Evolutionary conservation across 2,797 vertebrate species (phyloP), one percentile per base, ranked within the genome.

Genomic region (Epinephelus coioides): DNA sequence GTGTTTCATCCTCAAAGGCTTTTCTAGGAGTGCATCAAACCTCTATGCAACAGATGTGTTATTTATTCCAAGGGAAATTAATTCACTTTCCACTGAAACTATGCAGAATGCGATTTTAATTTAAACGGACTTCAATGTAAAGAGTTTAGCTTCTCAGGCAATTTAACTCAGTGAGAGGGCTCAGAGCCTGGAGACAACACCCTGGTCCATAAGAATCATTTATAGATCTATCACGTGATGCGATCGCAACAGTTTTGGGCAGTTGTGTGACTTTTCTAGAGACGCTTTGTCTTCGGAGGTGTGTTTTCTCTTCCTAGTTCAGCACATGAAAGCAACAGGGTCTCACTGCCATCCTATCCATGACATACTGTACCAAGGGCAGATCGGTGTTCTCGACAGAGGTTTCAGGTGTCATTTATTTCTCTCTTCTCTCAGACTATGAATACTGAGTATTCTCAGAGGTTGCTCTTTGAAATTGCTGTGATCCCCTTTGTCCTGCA

Each of bases 31-130:
- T 91, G 93, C 86, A 78, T 94, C 90, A 92, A 94, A 92, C 91
- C 85, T 94, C 93, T 96, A 96, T 96, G 95, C 95, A 96, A 96
- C 88, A 88, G 75, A 84, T 83, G 79, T 91, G 69, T 77, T 90
- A 69, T 90, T 90, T 91, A 86, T 88, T 89, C 78, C 61, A 73
- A 71, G 72, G 84, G 75, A 88, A 89, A 88, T 79, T 9, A 82
- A 69, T 84, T 91, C 73, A 93, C 86, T 92, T 93, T 89, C 86
- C 90, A 89, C 88, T 80, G 84, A 92, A 94, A 93, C 95, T 96
- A 96, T 96, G 96, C 96, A 96, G 91, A 89, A 77, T 77, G 86
- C 84, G 34, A 88, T 78, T 91, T 89, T 70, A 50, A 79, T 88
- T 85, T 75, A 56, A 88, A 91, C 69, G 23, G 80, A 91, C 84